Percentiles rank a stretch among this genome's conserved stretches.
Conservation (phyloP, 2,113 vertebrate species). For the Channa maculata region DNA sequence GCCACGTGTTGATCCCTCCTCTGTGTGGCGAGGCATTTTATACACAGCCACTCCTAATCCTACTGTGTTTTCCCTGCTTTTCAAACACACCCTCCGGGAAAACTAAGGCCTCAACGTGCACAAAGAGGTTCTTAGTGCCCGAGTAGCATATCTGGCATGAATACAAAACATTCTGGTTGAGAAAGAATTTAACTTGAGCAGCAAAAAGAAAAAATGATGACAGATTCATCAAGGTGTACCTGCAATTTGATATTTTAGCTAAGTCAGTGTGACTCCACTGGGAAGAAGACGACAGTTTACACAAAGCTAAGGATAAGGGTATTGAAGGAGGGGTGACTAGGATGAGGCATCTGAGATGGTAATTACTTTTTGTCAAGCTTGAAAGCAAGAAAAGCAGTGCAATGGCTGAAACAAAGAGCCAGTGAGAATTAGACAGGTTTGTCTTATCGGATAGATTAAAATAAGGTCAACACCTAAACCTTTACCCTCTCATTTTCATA, state of each 20-base stretch:
- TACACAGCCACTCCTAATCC: not conserved
- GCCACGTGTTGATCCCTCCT: not conserved
- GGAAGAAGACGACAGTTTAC: slow-evolving; percentile 1
- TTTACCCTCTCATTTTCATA: slow-evolving; percentile 3
- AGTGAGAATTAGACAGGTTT: not conserved
- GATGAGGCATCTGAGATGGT: not conserved
- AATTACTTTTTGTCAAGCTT: not conserved
- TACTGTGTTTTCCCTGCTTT: slow-evolving; percentile 1
- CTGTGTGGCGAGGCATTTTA: not conserved
- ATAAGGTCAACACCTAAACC: not conserved
- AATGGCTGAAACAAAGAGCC: not conserved
- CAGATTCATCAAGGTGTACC: slow-evolving; percentile 51
- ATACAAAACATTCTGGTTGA: slow-evolving; percentile 30
- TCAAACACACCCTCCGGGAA: slow-evolving; percentile 22
- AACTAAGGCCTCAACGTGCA: slow-evolving; percentile 16
- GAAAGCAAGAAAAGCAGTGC: not conserved
- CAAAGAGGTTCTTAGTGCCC: slow-evolving; percentile 46
- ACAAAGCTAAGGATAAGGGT: not conserved
- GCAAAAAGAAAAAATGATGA: slow-evolving; percentile 16
- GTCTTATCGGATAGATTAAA: not conserved
- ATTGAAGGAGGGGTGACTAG: not conserved
- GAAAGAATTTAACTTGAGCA: slow-evolving; percentile 44
- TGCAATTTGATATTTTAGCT: slow-evolving; percentile 27
- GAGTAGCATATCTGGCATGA: slow-evolving; percentile 59
- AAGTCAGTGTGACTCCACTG: slow-evolving; percentile 16